Conservation (phyloP, 2,797 vertebrate species). For the Pempheris klunzingeri region DNA sequence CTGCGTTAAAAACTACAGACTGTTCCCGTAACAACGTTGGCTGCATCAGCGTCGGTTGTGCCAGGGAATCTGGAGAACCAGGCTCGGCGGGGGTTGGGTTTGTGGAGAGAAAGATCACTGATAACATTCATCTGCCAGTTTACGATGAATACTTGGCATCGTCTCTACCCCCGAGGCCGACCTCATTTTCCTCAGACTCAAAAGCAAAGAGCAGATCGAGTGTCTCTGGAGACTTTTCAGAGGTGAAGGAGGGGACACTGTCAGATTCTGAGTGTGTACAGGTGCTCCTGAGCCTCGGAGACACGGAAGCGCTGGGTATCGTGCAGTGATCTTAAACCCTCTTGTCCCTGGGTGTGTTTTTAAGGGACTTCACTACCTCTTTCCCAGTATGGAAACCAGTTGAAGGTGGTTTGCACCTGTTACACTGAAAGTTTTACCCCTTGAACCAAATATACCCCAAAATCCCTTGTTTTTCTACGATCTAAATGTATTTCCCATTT, state of each 20-base stretch:
- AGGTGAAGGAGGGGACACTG: constrained; percentile 1
- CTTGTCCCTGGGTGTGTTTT: neutral
- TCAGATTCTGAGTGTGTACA: constrained; percentile 52
- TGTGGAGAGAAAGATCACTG: neutral
- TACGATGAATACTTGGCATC: neutral
- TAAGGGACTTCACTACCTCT: neutral
- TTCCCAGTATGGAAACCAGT: neutral
- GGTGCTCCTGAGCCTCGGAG: constrained; percentile 50
- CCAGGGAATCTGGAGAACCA: neutral
- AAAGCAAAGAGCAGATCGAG: neutral
- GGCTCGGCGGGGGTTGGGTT: neutral
- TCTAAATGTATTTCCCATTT: neutral
- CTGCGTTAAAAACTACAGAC: neutral
- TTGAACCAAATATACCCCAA: neutral
- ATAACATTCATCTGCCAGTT: neutral
- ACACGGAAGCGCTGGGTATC: neutral
- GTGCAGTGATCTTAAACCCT: neutral
- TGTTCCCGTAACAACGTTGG: neutral
- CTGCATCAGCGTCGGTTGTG: neutral
- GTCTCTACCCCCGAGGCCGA: neutral
- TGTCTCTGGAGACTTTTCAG: neutral
- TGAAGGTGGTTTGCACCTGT: constrained; percentile 2
- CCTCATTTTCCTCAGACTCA: neutral
- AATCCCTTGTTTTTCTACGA: neutral
- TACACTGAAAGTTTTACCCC: neutral